Evolutionary conservation across 1,140 invertebrate genomes (phyloP).

Genomic region (Melanaphis sacchari): DNA sequence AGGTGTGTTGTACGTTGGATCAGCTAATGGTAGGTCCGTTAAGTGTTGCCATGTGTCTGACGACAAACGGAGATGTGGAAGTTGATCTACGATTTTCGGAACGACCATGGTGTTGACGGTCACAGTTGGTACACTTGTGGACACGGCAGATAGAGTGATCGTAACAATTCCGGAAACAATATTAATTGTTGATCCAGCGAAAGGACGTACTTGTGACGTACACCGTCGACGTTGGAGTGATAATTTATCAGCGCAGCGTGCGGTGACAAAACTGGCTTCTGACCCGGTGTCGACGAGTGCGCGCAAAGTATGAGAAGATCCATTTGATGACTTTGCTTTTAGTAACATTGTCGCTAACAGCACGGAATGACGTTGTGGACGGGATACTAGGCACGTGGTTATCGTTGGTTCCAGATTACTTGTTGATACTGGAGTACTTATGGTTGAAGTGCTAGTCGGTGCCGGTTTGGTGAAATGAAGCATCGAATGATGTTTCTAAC

Average conservation of each 20-base stretch:
- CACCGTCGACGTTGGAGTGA: neutral
- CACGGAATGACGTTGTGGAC: neutral
- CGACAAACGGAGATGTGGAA: neutral
- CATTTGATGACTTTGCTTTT: neutral
- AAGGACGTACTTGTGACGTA: too few species aligned
- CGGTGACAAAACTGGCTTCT: slow-evolving; percentile 12
- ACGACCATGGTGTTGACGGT: neutral
- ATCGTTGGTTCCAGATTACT: neutral
- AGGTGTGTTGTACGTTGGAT: slow-evolving; percentile 43
- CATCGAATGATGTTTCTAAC: neutral
- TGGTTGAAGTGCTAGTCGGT: neutral
- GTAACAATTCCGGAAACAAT: neutral
- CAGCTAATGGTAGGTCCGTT: slow-evolving; percentile 12
- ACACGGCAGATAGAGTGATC: neutral
- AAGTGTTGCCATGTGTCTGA: neutral
- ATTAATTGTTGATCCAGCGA: slow-evolving; percentile 1
- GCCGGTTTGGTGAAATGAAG: neutral
- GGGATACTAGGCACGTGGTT: neutral
- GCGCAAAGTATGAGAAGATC: neutral
- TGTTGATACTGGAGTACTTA: neutral
- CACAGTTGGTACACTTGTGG: neutral
- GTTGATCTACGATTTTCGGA: neutral
- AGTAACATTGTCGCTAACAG: neutral
- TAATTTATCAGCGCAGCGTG: neutral
- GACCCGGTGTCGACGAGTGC: neutral